phyloP scores from a whole-genome alignment of 2,888 invertebrate genomes.

The Stenodera caucasica region DNA sequence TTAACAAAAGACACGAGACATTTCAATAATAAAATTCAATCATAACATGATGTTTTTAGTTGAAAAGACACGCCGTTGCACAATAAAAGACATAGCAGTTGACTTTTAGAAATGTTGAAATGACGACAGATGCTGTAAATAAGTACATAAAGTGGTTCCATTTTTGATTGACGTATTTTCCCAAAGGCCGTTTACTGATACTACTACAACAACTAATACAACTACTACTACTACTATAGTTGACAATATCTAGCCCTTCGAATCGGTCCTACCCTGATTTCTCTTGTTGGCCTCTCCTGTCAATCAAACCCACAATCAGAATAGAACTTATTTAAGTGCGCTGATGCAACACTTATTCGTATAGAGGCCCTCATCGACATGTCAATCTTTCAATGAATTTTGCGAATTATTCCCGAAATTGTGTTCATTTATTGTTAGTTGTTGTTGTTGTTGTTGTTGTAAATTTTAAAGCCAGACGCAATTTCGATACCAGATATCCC shows the following conservation, averaged over 20 bases:
- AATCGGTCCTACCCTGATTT: conserved; percentile 31
- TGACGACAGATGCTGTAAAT: conserved; percentile 51
- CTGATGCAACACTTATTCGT: conserved; percentile 26
- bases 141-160: conserved; percentile 44
- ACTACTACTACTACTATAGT: conserved; percentile 15
- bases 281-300: conserved; percentile 22
- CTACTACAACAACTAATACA: conserved; percentile 23
- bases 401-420: background rate
- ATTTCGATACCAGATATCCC: too few relatives aligned
- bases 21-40: conserved; percentile 35
- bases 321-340: conserved; percentile 33
- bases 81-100: conserved; percentile 45
- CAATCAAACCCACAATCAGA: conserved; percentile 36
- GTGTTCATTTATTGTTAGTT: too few relatives aligned
- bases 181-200: conserved; percentile 46
- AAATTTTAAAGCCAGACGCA: conserved; percentile 5
- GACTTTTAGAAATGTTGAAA: conserved; percentile 37
- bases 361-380: conserved; percentile 1
- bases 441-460: too few relatives aligned
- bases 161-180: conserved; percentile 53
- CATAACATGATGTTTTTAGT: conserved; percentile 36
- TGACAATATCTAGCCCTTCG: conserved; percentile 35
- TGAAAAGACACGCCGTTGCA: conserved; percentile 44
- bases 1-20: conserved; percentile 32
- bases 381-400: background rate